Conservation (phyloP, 2,888 invertebrate genomes). For the Dexiosoma caninum region DNA sequence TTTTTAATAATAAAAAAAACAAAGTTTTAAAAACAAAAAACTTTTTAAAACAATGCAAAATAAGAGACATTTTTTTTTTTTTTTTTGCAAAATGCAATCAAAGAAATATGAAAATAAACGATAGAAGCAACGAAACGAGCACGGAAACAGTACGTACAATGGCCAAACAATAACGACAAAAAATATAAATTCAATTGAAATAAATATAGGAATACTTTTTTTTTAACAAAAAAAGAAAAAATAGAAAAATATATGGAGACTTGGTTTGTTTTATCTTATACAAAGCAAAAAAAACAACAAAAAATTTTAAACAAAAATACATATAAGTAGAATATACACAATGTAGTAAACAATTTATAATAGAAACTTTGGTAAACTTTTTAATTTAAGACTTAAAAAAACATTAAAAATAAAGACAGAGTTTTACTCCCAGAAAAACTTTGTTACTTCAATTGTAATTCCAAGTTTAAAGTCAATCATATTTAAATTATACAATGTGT, state of each 20-base stretch:
- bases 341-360: neutral
- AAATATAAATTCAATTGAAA: slow-evolving; percentile 55
- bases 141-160: slow-evolving; percentile 44
- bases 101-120: slow-evolving; percentile 28
- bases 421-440: no score
- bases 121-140: neutral
- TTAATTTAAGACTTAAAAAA: neutral
- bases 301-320: neutral
- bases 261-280: slow-evolving; percentile 3
- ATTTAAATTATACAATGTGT: no score
- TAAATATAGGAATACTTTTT: slow-evolving; percentile 49
- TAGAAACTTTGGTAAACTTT: neutral
- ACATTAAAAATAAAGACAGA: no score
- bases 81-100: slow-evolving; percentile 1
- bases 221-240: no score
- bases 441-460: no score
- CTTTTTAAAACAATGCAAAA: slow-evolving; percentile 20
- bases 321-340: no score
- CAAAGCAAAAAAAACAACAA: neutral
- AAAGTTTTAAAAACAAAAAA: slow-evolving; percentile 22
- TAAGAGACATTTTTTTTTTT: slow-evolving; percentile 48
- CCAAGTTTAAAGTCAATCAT: no score
- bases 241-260: neutral
- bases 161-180: slow-evolving; percentile 6
- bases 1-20: slow-evolving; percentile 37